Evolutionary conservation across 30 jellyfish, hydroid and myxozoan genomes (phyloP).

Genomic region (Hydra vulgaris): DNA sequence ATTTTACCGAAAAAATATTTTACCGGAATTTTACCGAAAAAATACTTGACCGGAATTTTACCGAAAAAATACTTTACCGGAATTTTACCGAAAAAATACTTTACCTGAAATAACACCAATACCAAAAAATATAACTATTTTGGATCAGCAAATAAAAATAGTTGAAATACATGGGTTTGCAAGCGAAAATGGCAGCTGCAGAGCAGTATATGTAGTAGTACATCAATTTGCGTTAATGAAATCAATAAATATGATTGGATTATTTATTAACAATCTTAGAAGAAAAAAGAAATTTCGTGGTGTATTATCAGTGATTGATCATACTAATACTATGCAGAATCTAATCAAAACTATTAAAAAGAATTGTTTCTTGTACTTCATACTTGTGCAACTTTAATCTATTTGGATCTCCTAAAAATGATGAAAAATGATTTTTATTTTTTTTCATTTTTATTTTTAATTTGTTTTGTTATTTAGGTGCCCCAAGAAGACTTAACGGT

Average conservation of each 20-base stretch:
- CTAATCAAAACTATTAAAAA: conserved; percentile 2
- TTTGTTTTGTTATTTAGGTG: no score
- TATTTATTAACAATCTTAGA: neutral
- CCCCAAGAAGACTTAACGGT: no score
- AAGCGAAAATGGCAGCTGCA: conserved; percentile 42
- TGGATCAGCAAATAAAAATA: conserved; percentile 1
- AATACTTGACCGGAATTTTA: no score
- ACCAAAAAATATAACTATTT: neutral
- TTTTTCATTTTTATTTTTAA: no score
- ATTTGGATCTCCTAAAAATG: conserved; percentile 2
- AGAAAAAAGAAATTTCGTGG: neutral
- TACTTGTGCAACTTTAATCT: conserved; percentile 19
- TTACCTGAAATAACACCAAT: no score
- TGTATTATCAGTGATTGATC: neutral
- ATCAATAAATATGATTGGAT: conserved; percentile 25
- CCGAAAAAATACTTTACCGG: no score
- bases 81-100: no score
- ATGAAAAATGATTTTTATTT: neutral
- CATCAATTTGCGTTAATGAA: conserved; percentile 29
- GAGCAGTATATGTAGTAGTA: conserved; percentile 42
- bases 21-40: no score
- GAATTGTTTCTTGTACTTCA: conserved; percentile 18
- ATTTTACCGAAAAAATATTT: no score
- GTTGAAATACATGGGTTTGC: conserved; percentile 59
- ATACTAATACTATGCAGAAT: neutral